Conservation (phyloP, 2,888 invertebrate genomes). For the Marronus borbonicus region DNA sequence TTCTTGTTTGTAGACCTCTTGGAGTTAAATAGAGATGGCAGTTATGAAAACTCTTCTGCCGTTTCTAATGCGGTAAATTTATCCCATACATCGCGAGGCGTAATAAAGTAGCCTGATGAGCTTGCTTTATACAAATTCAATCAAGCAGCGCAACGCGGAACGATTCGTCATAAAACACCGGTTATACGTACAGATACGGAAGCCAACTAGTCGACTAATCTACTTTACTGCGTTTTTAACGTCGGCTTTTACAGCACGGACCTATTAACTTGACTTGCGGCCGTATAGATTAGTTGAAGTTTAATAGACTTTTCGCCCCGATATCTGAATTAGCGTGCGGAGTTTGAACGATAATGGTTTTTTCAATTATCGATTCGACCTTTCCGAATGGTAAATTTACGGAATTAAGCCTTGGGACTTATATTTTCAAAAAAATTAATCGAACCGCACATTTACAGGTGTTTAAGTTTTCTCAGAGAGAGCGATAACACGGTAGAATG, state of each 20-base stretch:
- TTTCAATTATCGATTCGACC: constrained; percentile 19
- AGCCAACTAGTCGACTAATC: constrained; percentile 9
- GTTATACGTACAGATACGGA: not conserved
- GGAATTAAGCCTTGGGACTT: not conserved
- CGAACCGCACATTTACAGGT: constrained; percentile 15
- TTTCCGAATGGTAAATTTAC: constrained; percentile 24
- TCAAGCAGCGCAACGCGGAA: not conserved
- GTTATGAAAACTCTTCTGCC: too few species aligned
- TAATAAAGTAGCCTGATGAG: too few species aligned
- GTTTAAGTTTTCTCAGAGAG: not conserved
- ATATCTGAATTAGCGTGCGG: not conserved
- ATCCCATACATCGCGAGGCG: too few species aligned
- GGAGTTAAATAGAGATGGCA: too few species aligned
- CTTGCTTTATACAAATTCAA: not conserved
- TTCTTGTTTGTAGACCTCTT: too few species aligned
- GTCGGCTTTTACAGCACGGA: not conserved
- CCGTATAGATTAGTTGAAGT: constrained; percentile 12
- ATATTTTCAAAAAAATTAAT: constrained; percentile 17
- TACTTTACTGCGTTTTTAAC: constrained; percentile 9
- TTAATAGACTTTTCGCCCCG: constrained; percentile 13
- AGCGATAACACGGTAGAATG: too few species aligned
- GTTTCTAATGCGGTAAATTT: too few species aligned
- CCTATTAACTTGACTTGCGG: not conserved
- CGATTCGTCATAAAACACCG: not conserved
- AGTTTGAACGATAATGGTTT: constrained; percentile 24